Base-by-base conservation (phyloP, 2,888 invertebrate genomes). In the Sinopyrophorus schimmeli region DNA sequence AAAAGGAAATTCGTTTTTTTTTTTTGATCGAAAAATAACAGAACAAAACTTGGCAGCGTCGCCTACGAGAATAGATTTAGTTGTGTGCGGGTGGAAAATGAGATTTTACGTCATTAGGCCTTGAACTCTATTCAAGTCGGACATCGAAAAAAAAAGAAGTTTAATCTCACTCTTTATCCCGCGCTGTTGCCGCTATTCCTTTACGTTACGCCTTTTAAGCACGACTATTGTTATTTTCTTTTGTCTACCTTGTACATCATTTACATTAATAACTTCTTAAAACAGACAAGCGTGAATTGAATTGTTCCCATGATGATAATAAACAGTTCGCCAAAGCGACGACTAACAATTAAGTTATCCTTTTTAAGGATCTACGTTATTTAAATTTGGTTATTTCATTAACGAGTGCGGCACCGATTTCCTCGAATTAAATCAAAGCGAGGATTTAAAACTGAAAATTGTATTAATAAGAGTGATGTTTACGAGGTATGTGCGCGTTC, bases 91-190 rank as follows among this genome's bases (percentile, higher is more conserved):
- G 53, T 49, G 53, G 44, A 44, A 53, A 41, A 27, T 6, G 38
- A 44, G 32, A 35, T 39, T 12, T 18, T 53, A 61, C 65, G 64
- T 64, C 64, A 66, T 55, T 55, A 64, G 64, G 57, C 64, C 65
- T 66, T 66, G 65, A 66, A 66, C 64, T 62, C 63, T 60, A 61
- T 63, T 64, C 58, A 53, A 49, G 50, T 55, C 47, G 49, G 32
- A 34, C 42, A 49, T 43, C 34, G 34, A 35, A 53, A 53, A 44
- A 50, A 46, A n/a, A n/a, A n/a, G n/a, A n/a, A n/a, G n/a, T n/a
- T 44, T 44, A 32, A 49, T 47, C 40, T 50, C 47, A 39, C 39
- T 48, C 27, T 48, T 40, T 47, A 46, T 40, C n/a, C n/a, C n/a
- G 48, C 46, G 37, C 23, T 35, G 54, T 48, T 49, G 44, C 39